Evolutionary conservation across 2,888 invertebrate genomes (phyloP).

Genomic region (Xylota segnis): DNA sequence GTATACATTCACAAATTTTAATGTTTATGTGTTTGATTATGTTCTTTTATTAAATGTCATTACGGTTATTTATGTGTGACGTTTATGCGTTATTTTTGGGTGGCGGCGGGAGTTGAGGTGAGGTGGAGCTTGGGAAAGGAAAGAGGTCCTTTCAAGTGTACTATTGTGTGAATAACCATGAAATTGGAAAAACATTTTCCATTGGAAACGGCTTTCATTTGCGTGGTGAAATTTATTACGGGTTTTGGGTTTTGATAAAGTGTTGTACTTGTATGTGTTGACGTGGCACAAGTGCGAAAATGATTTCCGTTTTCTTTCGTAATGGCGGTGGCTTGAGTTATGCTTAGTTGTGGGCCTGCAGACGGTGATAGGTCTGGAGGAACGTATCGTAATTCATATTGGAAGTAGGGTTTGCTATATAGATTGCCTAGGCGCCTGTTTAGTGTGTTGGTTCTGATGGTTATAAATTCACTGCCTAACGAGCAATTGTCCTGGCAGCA

Average conservation of each 20-base stretch:
- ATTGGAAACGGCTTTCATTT: conserved; percentile 28
- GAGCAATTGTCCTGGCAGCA: no score
- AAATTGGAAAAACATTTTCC: conserved; percentile 56
- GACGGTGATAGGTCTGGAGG: no score
- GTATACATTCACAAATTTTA: conserved; percentile 65
- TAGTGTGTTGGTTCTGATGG: no score
- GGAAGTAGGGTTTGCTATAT: no score
- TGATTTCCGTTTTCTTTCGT: conserved; percentile 1
- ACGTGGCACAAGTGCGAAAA: conserved; percentile 14
- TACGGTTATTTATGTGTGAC: conserved; percentile 62
- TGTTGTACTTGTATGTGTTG: not conserved
- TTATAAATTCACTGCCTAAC: no score
- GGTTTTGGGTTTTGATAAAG: conserved; percentile 18
- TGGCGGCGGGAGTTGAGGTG: conserved; percentile 7
- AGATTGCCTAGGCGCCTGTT: no score
- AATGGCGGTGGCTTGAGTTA: not conserved
- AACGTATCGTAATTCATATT: no score
- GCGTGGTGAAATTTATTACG: conserved; percentile 41
- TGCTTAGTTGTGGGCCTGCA: not conserved
- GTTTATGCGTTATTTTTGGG: conserved; percentile 24
- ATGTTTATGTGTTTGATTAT: conserved; percentile 73
- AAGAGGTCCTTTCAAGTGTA: conserved; percentile 53
- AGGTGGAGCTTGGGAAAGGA: conserved; percentile 7
- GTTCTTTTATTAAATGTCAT: conserved; percentile 74
- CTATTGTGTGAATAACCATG: conserved; percentile 62